These are phyloP conservation scores for Aleiodes alternator DNA, from an alignment of 2,888 invertebrate species.

Conservation along the genomic window DNA sequence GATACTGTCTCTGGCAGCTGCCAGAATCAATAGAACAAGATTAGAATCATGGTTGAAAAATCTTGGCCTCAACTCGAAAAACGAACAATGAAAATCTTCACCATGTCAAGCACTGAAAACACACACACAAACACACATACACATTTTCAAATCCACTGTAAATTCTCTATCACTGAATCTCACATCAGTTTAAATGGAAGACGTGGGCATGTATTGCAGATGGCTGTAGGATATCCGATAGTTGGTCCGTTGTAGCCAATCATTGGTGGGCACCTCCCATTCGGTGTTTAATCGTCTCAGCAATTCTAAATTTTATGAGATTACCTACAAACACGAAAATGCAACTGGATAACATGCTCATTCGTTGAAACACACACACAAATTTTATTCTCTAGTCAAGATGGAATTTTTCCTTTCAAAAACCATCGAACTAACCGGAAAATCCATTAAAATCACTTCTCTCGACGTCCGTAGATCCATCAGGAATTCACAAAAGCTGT, in stretches of 20 bases:
- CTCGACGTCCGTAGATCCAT: not conserved
- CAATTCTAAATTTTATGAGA: conserved; percentile 56
- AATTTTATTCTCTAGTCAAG: not conserved
- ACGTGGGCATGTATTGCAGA: conserved; percentile 9
- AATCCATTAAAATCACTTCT: not conserved
- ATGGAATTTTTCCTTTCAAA: conserved; percentile 22
- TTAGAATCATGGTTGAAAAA: too few species aligned
- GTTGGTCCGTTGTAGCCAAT: conserved; percentile 66
- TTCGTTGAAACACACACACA: not conserved
- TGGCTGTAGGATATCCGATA: conserved; percentile 35
- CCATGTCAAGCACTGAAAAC: too few species aligned
- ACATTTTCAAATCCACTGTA: not conserved
- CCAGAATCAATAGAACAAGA: too few species aligned
- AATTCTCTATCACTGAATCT: too few species aligned
- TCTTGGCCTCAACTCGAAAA: too few species aligned
- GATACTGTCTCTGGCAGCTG: too few species aligned
- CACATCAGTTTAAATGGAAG: too few species aligned
- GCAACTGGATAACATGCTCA: not conserved
- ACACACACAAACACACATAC: too few species aligned
- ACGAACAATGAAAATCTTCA: too few species aligned
- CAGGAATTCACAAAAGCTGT: not conserved
- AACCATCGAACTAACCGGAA: not conserved
- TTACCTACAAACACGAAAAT: too few species aligned
- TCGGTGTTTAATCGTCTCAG: conserved; percentile 71
- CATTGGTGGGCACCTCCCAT: conserved; percentile 69